Evolutionary conservation across 1,140 invertebrate genomes (phyloP).

Genomic region (Oreohelix idahoensis): DNA sequence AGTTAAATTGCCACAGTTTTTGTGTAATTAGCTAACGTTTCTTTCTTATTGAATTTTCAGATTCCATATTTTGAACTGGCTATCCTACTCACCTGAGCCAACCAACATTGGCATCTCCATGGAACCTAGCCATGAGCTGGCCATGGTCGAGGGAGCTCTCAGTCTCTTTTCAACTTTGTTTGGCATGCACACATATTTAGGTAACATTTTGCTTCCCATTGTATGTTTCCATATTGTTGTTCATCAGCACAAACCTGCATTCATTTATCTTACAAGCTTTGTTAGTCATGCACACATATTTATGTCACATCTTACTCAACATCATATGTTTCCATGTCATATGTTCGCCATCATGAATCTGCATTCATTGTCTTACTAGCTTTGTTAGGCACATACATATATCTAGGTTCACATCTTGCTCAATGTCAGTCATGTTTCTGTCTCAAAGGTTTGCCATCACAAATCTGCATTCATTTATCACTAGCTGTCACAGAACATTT

Average conservation of each 20-base stretch:
- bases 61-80: slow-evolving; percentile 80
- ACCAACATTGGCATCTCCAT: slow-evolving; percentile 63
- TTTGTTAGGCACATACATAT: slow-evolving; percentile 89
- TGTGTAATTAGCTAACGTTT: not conserved
- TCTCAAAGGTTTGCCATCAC: too few species aligned
- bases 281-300: too few species aligned
- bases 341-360: too few species aligned
- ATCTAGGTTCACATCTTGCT: slow-evolving; percentile 80
- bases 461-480: too few species aligned
- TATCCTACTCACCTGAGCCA: slow-evolving; percentile 83
- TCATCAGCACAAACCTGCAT: too few species aligned
- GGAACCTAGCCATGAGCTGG: slow-evolving; percentile 76
- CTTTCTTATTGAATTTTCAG: slow-evolving; percentile 44
- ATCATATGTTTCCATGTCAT: too few species aligned
- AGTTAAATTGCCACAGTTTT: not conserved
- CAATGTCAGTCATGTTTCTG: too few species aligned
- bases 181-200: slow-evolving; percentile 90
- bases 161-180: slow-evolving; percentile 92
- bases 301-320: too few species aligned
- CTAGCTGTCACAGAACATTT: too few species aligned
- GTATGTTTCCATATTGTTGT: too few species aligned
- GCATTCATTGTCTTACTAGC: slow-evolving; percentile 92
- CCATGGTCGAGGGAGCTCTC: slow-evolving; percentile 93
- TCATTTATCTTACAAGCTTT: too few species aligned
- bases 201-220: slow-evolving; percentile 73